These are phyloP conservation scores for Bradypodion ventrale DNA, from an alignment of 2,797 vertebrate species.

Conservation along the genomic window DNA sequence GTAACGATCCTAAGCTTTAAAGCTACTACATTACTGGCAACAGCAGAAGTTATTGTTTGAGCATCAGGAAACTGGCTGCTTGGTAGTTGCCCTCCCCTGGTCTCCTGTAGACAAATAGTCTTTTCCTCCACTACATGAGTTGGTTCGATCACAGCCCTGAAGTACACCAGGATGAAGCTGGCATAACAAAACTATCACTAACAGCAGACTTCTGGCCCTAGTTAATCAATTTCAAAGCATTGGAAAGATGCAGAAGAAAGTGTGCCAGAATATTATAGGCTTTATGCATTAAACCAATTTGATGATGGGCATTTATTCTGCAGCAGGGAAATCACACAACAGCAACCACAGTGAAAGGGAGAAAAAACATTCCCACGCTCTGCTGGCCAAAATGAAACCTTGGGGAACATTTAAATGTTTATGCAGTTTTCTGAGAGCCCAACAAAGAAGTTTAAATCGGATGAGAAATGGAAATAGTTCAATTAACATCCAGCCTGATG, in stretches of 20 bases:
- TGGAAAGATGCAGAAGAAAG: background rate
- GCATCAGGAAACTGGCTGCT: background rate
- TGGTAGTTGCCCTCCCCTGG: background rate
- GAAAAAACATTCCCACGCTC: background rate
- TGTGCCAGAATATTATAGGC: background rate
- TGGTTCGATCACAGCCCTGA: background rate
- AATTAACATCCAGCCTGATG: no score
- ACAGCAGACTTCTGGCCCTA: background rate
- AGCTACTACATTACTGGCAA: no score
- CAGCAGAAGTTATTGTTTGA: no score
- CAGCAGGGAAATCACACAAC: background rate
- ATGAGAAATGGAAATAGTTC: background rate
- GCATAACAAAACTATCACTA: background rate
- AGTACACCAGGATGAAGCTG: background rate
- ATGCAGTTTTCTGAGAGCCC: background rate
- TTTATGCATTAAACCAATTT: background rate
- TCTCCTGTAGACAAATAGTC: background rate
- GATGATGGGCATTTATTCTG: background rate
- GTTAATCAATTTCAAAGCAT: constrained; percentile 38
- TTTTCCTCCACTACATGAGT: background rate
- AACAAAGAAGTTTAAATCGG: background rate
- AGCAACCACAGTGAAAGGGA: rapidly evolving
- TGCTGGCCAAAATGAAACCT: background rate
- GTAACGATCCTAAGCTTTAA: no score
- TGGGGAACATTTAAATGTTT: rapidly evolving